Conservation (phyloP, 2,113 vertebrate species). For the Caloenas nicobarica region DNA sequence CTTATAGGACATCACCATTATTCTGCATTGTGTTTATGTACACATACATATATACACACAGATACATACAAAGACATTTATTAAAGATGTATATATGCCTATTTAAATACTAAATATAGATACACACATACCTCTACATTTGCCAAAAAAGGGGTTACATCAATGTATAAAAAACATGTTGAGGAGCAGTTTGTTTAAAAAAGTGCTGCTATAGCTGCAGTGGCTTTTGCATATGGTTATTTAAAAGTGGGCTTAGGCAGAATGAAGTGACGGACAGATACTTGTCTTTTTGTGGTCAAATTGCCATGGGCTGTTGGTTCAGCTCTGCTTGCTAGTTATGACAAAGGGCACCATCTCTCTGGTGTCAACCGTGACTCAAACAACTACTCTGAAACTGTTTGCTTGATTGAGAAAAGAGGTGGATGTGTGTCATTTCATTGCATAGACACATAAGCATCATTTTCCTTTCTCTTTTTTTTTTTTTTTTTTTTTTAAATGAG, state of each 20-base stretch:
- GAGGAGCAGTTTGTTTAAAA: conserved; percentile 1
- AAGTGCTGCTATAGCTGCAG: background rate
- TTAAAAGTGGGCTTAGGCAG: background rate
- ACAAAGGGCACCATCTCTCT: background rate
- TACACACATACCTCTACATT: background rate
- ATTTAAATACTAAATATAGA: background rate
- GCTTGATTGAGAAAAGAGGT: background rate
- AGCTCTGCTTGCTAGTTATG: background rate
- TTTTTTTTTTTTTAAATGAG: background rate
- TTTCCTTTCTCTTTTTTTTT: background rate
- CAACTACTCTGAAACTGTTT: background rate
- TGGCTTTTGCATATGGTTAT: background rate
- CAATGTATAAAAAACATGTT: background rate
- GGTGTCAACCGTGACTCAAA: background rate
- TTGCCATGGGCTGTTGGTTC: background rate
- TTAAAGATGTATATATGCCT: background rate
- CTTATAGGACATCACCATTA: background rate
- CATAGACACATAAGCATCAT: background rate
- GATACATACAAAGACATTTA: no score
- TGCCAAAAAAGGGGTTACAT: background rate
- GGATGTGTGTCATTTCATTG: conserved; percentile 20
- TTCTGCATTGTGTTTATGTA: background rate
- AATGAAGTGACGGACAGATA: background rate
- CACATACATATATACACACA: no score
- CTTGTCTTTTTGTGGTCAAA: background rate